phyloP scores from a whole-genome alignment of 2,113 vertebrate species.

The Alouatta palliata region DNA sequence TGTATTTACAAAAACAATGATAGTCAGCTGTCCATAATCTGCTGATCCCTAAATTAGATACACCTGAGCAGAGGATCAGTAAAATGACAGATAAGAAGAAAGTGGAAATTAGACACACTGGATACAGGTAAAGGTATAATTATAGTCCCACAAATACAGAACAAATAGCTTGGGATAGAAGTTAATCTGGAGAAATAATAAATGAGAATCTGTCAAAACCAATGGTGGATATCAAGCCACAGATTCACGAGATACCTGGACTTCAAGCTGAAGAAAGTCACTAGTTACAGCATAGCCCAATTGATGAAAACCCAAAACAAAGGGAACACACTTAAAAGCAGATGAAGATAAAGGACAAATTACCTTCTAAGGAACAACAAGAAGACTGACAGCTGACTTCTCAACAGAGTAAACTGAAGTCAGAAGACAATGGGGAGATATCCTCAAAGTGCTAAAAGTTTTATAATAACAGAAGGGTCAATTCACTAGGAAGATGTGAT shows the following conservation, averaged over 20 bases:
- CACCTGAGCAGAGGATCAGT: not conserved
- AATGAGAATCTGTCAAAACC: not conserved
- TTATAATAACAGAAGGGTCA: not conserved
- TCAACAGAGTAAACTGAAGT: not conserved
- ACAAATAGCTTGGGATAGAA: not conserved
- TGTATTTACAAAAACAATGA: not conserved
- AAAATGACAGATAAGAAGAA: not conserved
- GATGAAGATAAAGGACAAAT: not conserved
- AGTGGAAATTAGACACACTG: not conserved
- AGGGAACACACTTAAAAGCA: not conserved
- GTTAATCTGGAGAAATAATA: not conserved
- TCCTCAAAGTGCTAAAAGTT: conserved; percentile 15
- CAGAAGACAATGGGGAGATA: not conserved
- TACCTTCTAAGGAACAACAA: not conserved
- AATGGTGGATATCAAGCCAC: not conserved
- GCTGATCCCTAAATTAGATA: not conserved
- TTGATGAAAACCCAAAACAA: not conserved
- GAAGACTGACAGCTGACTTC: conserved; percentile 17
- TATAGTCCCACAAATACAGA: not conserved
- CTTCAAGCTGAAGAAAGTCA: not conserved
- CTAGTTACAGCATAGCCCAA: not conserved
- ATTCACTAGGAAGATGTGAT: not conserved
- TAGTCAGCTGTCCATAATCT: not conserved
- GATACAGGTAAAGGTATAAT: not conserved
- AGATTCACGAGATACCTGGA: not conserved